These are phyloP conservation scores for Falco columbarius DNA, from an alignment of 2,797 vertebrate species.

Conservation along the genomic window DNA sequence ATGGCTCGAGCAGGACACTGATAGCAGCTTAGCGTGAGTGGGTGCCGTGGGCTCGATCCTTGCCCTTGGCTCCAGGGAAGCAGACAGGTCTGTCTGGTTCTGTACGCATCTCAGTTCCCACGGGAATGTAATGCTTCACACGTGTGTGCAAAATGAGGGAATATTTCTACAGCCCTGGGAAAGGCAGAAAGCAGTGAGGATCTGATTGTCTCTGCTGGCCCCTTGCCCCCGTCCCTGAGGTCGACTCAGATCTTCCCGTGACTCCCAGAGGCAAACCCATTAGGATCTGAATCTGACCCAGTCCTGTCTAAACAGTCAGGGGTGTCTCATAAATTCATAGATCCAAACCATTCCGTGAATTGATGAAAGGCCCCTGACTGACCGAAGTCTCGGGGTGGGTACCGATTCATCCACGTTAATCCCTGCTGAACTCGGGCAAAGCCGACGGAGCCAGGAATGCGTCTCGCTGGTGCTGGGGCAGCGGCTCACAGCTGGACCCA, in stretches of 20 bases:
- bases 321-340: no score
- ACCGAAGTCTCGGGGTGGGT: neutral
- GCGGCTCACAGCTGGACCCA: neutral
- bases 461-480: neutral
- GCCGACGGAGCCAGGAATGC: neutral
- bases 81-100: neutral
- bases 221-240: neutral
- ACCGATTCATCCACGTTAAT: neutral
- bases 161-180: neutral
- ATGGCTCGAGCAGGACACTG: neutral
- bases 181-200: neutral
- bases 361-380: neutral
- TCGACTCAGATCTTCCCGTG: neutral
- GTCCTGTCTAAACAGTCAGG: neutral
- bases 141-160: accelerated
- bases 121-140: accelerated
- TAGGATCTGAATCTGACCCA: neutral
- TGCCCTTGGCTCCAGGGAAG: neutral
- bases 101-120: neutral
- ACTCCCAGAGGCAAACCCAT: neutral
- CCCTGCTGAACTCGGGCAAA: accelerated
- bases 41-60: neutral
- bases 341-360: no score
- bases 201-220: neutral
- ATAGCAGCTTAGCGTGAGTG: neutral